phyloP scores from a whole-genome alignment of 1,140 invertebrate genomes.

The Telenomus remus region DNA sequence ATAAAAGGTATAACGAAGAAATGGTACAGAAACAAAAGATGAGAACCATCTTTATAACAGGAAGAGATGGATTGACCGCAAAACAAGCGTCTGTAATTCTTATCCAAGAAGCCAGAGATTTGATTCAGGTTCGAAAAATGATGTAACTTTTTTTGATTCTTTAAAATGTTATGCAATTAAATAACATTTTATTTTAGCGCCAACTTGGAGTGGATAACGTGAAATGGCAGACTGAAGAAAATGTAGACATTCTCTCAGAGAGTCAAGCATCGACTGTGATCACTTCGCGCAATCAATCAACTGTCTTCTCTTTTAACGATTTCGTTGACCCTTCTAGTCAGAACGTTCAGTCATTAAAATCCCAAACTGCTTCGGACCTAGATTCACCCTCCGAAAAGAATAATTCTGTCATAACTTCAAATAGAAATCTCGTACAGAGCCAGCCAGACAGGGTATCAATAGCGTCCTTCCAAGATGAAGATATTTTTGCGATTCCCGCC shows the following conservation, averaged over 20 bases:
- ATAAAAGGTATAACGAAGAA: conserved; percentile 71
- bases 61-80: conserved; percentile 87
- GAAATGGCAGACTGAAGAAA: conserved; percentile 66
- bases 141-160: conserved; percentile 59
- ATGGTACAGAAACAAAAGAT: conserved; percentile 80
- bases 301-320: too few species aligned
- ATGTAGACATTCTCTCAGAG: conserved; percentile 21
- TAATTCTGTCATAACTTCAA: conserved; percentile 11
- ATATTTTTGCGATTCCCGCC: conserved; percentile 3
- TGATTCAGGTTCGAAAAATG: conserved; percentile 75
- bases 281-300: not conserved
- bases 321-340: too few species aligned
- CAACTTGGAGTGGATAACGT: conserved; percentile 74
- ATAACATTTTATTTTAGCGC: conserved; percentile 67
- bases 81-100: conserved; percentile 87
- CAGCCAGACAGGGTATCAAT: not conserved
- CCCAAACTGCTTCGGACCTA: too few species aligned
- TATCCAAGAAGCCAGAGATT: conserved; percentile 85
- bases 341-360: too few species aligned
- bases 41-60: conserved; percentile 87
- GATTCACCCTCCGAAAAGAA: not conserved
- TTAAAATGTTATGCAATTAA: too few species aligned
- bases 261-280: not conserved
- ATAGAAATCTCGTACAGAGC: conserved; percentile 4
- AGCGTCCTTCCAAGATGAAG: not conserved